Conservation (phyloP, 2,888 invertebrate species). For the Achlya flavicornis region DNA sequence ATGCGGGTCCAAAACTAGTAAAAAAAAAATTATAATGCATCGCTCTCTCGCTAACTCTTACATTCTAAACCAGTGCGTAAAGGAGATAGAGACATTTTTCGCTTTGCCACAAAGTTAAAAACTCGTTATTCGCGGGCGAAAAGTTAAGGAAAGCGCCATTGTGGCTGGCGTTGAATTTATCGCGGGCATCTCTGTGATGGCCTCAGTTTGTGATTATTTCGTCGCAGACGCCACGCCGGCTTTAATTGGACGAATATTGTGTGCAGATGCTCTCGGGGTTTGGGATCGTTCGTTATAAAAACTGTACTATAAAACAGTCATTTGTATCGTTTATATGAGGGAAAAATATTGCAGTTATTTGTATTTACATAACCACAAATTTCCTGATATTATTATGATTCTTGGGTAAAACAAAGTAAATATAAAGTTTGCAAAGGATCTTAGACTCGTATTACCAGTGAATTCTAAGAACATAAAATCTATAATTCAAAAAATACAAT, state of each 20-base stretch:
- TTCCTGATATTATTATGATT: no score
- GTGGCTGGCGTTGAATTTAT: conserved; percentile 73
- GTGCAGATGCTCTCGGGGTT: background rate
- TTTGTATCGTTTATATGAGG: background rate
- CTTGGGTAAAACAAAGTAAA: no score
- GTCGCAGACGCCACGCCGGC: conserved; percentile 19
- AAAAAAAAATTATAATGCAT: no score
- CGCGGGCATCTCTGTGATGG: conserved; percentile 48
- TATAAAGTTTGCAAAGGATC: no score
- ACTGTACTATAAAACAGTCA: background rate
- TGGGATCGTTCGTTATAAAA: background rate
- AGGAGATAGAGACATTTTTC: conserved; percentile 80
- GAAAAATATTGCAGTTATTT: background rate
- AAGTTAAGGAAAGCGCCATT: conserved; percentile 76
- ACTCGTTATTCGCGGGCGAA: conserved; percentile 80
- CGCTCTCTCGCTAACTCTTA: conserved; percentile 26
- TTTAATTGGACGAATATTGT: conserved; percentile 28
- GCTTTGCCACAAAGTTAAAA: conserved; percentile 83
- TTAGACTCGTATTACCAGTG: no score
- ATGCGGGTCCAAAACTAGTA: no score
- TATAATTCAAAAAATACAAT: conserved; percentile 13
- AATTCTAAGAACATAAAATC: background rate
- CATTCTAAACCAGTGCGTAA: conserved; percentile 38
- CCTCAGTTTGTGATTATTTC: conserved; percentile 17
- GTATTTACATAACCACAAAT: no score